Percentiles rank a stretch among this genome's conserved stretches.
Evolutionary conservation across 2,797 vertebrate genomes (phyloP).

Genomic region (Siniperca undulata): DNA sequence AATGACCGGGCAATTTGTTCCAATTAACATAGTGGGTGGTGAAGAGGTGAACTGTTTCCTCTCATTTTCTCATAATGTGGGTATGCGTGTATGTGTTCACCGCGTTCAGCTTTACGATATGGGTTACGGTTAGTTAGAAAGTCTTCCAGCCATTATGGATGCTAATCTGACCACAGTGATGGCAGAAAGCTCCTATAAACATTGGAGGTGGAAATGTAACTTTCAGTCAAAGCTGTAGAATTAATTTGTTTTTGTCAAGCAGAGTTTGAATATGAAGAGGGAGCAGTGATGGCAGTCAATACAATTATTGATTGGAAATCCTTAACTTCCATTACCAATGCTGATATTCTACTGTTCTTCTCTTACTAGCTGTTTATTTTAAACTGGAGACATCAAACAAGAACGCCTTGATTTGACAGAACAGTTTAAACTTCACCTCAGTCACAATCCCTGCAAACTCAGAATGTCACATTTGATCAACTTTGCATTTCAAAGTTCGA

Average conservation of each 20-base stretch:
- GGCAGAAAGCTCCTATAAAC: conserved; percentile 10
- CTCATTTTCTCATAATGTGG: conserved; percentile 27
- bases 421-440: not conserved
- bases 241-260: conserved; percentile 3
- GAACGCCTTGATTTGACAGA: not conserved
- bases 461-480: conserved; percentile 1
- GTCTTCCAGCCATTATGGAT: conserved; percentile 19
- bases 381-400: not conserved
- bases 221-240: not conserved
- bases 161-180: conserved; percentile 37
- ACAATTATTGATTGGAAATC: not conserved
- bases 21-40: conserved; percentile 30
- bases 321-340: not conserved
- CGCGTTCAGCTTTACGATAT: conserved; percentile 5
- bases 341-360: not conserved
- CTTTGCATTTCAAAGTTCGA: not conserved
- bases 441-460: not conserved
- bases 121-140: conserved; percentile 21
- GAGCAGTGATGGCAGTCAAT: not conserved
- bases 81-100: not conserved
- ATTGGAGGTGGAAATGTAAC: conserved; percentile 17
- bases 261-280: conserved; percentile 17
- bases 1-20: conserved; percentile 20
- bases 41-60: conserved; percentile 17
- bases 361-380: not conserved